Conservation (phyloP, 2,888 invertebrate genomes). For the Endotricha flammealis region DNA sequence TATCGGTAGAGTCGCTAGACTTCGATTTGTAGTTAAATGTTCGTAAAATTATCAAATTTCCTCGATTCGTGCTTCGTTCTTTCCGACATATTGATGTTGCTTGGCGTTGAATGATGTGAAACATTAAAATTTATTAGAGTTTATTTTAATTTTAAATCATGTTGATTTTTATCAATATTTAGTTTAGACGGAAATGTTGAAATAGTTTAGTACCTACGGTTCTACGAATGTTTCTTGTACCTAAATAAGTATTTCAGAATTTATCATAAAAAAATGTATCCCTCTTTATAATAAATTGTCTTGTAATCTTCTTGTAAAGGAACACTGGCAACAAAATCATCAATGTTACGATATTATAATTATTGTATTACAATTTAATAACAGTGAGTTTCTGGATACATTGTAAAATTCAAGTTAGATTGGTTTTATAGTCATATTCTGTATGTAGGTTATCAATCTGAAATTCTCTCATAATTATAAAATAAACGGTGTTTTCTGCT, state of each 20-base stretch:
- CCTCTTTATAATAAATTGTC: constrained; percentile 56
- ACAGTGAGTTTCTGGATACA: constrained; percentile 60
- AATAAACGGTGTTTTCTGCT: constrained; percentile 81
- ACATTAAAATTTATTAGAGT: constrained; percentile 62
- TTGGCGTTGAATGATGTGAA: constrained; percentile 69
- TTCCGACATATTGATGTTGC: constrained; percentile 69
- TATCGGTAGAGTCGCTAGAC: constrained; percentile 72
- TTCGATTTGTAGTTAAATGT: constrained; percentile 65
- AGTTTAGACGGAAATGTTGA: constrained; percentile 69
- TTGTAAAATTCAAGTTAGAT: constrained; percentile 74
- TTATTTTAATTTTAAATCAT: constrained; percentile 59
- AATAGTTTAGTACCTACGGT: constrained; percentile 67
- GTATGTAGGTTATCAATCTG: constrained; percentile 79
- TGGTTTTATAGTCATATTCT: constrained; percentile 77
- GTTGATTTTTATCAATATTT: constrained; percentile 63
- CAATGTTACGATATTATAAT: constrained; percentile 38
- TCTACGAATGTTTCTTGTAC: constrained; percentile 59
- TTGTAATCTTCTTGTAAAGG: constrained; percentile 69
- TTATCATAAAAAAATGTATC: constrained; percentile 61
- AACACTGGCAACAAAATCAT: constrained; percentile 48
- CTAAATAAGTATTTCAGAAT: constrained; percentile 57
- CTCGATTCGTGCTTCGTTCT: constrained; percentile 55
- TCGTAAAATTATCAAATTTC: constrained; percentile 37
- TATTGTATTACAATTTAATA: constrained; percentile 47
- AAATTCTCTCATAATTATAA: constrained; percentile 80